Conservation (phyloP, 2,888 invertebrate genomes). For the Portevinia maculata region DNA sequence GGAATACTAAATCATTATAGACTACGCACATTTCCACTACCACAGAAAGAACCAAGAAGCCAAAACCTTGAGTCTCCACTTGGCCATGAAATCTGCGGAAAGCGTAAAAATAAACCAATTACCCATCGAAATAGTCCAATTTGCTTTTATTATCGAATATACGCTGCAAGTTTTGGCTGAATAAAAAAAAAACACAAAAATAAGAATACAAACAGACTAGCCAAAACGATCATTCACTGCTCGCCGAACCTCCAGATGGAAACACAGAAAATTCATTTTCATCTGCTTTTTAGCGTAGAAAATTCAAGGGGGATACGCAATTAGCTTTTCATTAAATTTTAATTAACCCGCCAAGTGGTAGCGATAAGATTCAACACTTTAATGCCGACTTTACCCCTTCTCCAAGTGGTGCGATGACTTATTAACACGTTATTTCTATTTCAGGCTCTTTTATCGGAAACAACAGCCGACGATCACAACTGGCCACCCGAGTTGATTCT, state of each 20-base stretch:
- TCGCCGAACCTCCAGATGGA: neutral
- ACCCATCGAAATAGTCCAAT: slow-evolving; percentile 1
- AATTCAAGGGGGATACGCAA: slow-evolving; percentile 8
- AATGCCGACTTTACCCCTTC: neutral
- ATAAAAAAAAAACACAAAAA: slow-evolving; percentile 16
- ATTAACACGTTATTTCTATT: slow-evolving; percentile 19
- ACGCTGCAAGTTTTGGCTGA: neutral
- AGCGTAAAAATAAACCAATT: slow-evolving; percentile 45
- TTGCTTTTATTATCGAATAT: slow-evolving; percentile 38
- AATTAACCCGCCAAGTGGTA: slow-evolving; percentile 32
- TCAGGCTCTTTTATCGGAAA: slow-evolving; percentile 88
- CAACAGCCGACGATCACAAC: slow-evolving; percentile 87
- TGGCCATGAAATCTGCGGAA: slow-evolving; percentile 59
- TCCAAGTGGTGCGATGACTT: slow-evolving; percentile 1
- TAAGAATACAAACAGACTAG: neutral
- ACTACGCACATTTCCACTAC: slow-evolving; percentile 5
- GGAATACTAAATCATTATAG: slow-evolving; percentile 11
- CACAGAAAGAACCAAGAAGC: slow-evolving; percentile 9
- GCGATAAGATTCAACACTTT: slow-evolving; percentile 42
- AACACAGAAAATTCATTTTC: neutral
- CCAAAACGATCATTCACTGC: no score
- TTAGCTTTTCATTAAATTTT: slow-evolving; percentile 59
- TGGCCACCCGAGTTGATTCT: slow-evolving; percentile 90
- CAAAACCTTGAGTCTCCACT: slow-evolving; percentile 21
- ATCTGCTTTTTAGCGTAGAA: neutral